Evolutionary conservation across 2,888 invertebrate genomes (phyloP).

Genomic region (Eurytoma californica): DNA sequence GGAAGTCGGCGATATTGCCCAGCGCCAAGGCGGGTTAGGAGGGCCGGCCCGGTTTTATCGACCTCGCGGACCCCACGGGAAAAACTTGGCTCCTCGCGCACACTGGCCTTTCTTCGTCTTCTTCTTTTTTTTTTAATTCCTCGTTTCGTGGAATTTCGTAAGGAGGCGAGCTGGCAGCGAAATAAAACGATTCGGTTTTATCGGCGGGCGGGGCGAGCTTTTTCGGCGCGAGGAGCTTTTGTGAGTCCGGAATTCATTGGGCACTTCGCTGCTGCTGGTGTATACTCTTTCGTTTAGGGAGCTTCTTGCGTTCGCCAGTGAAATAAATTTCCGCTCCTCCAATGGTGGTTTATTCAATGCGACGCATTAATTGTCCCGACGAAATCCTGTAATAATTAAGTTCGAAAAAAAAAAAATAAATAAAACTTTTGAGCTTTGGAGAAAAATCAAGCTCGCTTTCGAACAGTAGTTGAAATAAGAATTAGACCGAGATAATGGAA

Average conservation of each 20-base stretch:
- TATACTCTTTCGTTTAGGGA: too few species aligned
- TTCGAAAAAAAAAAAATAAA: too few species aligned
- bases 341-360: too few species aligned
- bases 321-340: too few species aligned
- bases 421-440: background rate
- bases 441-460: background rate
- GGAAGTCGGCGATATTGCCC: background rate
- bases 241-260: background rate
- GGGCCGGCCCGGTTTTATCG: background rate
- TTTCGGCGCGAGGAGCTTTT: background rate
- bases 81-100: slow-evolving; percentile 30
- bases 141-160: background rate
- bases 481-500: too few species aligned
- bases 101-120: slow-evolving; percentile 22
- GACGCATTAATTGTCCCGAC: too few species aligned
- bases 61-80: slow-evolving; percentile 8
- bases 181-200: slow-evolving; percentile 45
- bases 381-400: too few species aligned
- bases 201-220: background rate
- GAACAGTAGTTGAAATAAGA: too few species aligned
- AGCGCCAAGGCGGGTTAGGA: background rate
- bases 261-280: too few species aligned
- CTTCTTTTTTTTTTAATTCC: slow-evolving; percentile 30
- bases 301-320: too few species aligned
- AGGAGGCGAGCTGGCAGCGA: background rate